Percentiles rank a stretch among this genome's conserved stretches.
Conservation (phyloP, 2,797 vertebrate genomes). For the Anolis apletophallus region DNA sequence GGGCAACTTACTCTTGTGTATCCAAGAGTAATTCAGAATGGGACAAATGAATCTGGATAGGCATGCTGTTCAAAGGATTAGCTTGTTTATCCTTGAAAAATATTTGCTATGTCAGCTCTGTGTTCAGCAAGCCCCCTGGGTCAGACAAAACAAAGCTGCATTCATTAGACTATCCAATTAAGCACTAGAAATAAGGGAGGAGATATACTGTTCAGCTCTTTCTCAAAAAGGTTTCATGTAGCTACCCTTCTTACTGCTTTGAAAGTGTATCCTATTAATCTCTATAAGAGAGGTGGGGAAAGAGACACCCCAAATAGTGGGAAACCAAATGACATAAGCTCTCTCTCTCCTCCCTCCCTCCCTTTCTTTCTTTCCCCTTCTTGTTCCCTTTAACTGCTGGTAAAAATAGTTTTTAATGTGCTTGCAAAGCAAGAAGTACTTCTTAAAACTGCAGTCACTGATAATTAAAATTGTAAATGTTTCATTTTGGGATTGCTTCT, state of each 20-base stretch:
- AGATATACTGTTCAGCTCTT: background rate
- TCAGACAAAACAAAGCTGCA: constrained; percentile 1
- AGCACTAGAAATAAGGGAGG: background rate
- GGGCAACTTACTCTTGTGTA: constrained; percentile 10
- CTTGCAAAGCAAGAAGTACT: background rate
- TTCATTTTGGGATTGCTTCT: constrained; percentile 12
- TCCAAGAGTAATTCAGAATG: constrained; percentile 19
- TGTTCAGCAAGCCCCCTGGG: background rate
- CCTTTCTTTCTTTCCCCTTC: no score
- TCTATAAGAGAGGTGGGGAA: background rate
- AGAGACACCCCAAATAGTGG: background rate
- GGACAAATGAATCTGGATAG: background rate
- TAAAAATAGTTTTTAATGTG: constrained; percentile 6
- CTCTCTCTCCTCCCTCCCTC: no score
- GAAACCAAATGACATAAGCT: background rate
- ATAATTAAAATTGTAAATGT: constrained; percentile 16
- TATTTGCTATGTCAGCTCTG: constrained; percentile 18
- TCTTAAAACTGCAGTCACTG: background rate
- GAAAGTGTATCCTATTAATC: constrained; percentile 19
- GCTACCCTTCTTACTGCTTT: background rate
- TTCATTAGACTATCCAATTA: constrained; percentile 28
- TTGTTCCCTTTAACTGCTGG: background rate
- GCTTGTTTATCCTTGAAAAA: constrained; percentile 17
- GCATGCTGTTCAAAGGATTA: constrained; percentile 20
- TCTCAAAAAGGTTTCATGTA: background rate